Evolutionary conservation across 2,888 invertebrate species (phyloP), one percentile per base, ranked within the genome.

Genomic region (Drosophila falleni): DNA sequence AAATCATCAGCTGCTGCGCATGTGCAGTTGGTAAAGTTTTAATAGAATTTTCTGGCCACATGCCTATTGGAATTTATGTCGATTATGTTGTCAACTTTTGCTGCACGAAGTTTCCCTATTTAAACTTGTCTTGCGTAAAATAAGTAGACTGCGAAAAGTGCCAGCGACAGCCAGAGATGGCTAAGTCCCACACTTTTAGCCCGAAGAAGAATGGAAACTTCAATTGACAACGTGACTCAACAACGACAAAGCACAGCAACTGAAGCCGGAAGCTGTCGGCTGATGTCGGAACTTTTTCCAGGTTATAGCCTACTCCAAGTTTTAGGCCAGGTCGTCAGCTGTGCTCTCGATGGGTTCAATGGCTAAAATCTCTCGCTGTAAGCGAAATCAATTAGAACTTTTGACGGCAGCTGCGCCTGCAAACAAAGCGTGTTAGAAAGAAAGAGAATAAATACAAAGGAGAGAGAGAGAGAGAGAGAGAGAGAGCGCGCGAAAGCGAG

Each of bases 301-400:
- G 79, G 72, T 81, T 84, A 75, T 55, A 55, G 77, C 77, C 80
- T 66, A 72, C 47, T 53, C 50, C 62, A 41, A n/a, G 47, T 64
- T 47, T 29, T 13, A 19, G 42, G 15, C 54, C 41, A 19, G 41
- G 65, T 46, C 37, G 37, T 23, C 76, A 85, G 76, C 70, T 71
- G 85, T 31, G 64, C 33, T 42, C 44, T 10, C 46, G 46, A 46
- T 46, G 46, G 53, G 46, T 33, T 53, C 37, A 39, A 33, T 68
- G 29, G 51, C 50, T 58, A 50, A 64, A 56, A 65, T 67, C 64
- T 61, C 62, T 66, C 5, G 78, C 77, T 75, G 72, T 69, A 72
- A 82, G 84, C 86, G 68, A 87, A 87, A 88, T 88, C 88, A 85
- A 88, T 85, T 88, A 88, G 88, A 85, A 85, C 80, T 85, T 84